Evolutionary conservation across 2,797 vertebrate genomes (phyloP).

Genomic region (Lepilemur septentrionalis): DNA sequence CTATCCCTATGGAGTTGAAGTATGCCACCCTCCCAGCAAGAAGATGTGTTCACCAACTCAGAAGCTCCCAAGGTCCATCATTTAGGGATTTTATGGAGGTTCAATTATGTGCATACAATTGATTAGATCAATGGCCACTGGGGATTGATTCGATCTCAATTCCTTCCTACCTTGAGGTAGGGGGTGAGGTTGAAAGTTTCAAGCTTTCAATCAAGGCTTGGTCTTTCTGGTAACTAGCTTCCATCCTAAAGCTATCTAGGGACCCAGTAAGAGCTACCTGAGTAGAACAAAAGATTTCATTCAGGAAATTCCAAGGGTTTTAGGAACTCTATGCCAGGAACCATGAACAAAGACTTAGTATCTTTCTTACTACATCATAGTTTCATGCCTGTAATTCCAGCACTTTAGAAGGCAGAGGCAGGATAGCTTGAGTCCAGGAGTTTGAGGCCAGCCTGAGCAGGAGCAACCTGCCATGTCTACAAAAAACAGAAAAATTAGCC

Average conservation of each 20-base stretch:
- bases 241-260: neutral
- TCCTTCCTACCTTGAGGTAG: neutral
- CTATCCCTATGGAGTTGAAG: neutral
- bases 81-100: neutral
- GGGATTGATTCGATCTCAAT: neutral
- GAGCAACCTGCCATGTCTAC: neutral
- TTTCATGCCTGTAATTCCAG: neutral
- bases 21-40: neutral
- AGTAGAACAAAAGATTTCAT: neutral
- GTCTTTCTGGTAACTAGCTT: neutral
- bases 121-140: neutral
- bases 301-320: neutral
- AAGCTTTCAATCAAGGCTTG: neutral
- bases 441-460: neutral
- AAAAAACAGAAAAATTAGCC: neutral
- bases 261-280: neutral
- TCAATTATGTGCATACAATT: neutral
- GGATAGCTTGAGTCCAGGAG: neutral
- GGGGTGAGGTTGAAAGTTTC: neutral
- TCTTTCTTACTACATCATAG: neutral
- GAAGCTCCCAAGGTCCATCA: neutral
- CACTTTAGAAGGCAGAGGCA: neutral
- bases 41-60: neutral
- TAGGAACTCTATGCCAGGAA: neutral
- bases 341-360: neutral